Percentiles rank a stretch among this genome's conserved stretches.
Evolutionary conservation across 2,113 vertebrate species (phyloP).

Genomic region (Scomber japonicus): DNA sequence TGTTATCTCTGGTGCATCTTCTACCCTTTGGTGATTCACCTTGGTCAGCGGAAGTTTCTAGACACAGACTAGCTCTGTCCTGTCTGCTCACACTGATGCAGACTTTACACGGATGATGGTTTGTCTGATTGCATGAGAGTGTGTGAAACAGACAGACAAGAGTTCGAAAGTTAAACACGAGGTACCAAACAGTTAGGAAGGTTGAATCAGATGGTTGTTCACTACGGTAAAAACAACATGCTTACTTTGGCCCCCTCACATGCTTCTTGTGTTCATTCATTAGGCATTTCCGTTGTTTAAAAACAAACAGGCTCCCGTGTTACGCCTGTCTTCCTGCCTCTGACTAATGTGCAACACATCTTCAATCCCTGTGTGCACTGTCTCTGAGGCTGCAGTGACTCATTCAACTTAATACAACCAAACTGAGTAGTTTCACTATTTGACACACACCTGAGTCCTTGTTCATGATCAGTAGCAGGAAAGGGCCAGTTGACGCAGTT

Average conservation of each 20-base stretch:
- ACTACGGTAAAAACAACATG: constrained; percentile 6
- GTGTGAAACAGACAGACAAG: constrained; percentile 5
- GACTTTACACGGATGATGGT: constrained; percentile 1
- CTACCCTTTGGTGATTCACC: constrained; percentile 47
- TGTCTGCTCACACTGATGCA: not conserved
- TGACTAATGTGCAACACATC: constrained; percentile 44
- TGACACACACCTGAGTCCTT: not conserved
- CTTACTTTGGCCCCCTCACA: constrained; percentile 11
- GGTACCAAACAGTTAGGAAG: not conserved
- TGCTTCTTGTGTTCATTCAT: constrained; percentile 33
- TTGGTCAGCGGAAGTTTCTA: constrained; percentile 22
- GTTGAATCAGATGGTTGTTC: constrained; percentile 44
- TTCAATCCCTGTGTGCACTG: constrained; percentile 2
- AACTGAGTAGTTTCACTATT: not conserved
- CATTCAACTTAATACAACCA: not conserved
- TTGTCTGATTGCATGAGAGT: constrained; percentile 29
- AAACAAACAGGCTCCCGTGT: constrained; percentile 26
- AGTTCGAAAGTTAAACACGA: not conserved
- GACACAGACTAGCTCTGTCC: constrained; percentile 39
- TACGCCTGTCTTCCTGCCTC: constrained; percentile 28
- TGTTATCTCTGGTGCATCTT: constrained; percentile 45
- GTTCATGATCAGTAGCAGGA: constrained; percentile 13
- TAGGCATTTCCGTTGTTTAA: constrained; percentile 59
- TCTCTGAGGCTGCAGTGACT: constrained; percentile 3
- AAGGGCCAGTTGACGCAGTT: constrained; percentile 20